These are phyloP conservation scores for Oreotrochilus melanogaster DNA, from an alignment of 2,113 vertebrate species.

Conservation along the genomic window DNA sequence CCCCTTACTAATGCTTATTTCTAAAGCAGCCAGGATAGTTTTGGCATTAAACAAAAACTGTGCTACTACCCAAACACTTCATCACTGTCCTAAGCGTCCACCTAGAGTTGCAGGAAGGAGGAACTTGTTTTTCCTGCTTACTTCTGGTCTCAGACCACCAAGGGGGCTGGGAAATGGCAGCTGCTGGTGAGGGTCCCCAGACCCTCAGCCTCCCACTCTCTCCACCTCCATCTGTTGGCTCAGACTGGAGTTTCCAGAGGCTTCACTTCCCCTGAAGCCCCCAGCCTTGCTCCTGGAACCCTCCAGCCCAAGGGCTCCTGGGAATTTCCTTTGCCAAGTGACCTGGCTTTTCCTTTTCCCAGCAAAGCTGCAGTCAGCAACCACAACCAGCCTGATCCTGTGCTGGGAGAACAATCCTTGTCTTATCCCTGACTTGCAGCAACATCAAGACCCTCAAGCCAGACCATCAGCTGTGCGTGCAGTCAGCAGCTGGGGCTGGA, in stretches of 20 bases:
- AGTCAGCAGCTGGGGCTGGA: background rate
- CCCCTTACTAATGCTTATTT: constrained; percentile 38
- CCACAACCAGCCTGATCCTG: constrained; percentile 30
- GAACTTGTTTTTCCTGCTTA: background rate
- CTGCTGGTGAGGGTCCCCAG: background rate
- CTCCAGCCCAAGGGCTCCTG: background rate
- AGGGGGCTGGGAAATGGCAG: background rate
- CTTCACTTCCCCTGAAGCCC: background rate
- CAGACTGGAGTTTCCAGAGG: background rate
- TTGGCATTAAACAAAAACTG: constrained; percentile 35
- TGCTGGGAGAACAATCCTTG: constrained; percentile 38
- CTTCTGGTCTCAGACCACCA: background rate
- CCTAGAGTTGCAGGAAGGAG: background rate
- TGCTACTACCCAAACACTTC: background rate
- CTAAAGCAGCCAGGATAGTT: background rate
- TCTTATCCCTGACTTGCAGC: constrained; percentile 18
- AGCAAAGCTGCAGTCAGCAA: background rate
- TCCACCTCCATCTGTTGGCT: background rate
- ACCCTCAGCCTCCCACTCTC: accelerated
- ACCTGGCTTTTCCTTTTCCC: background rate
- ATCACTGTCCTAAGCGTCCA: background rate
- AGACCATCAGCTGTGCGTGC: constrained; percentile 22
- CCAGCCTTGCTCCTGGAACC: background rate
- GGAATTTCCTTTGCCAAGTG: too few relatives aligned
- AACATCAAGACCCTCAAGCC: constrained; percentile 13